Percentiles rank a stretch among this genome's conserved stretches.
These are phyloP conservation scores for Delia radicum DNA, from an alignment of 1,140 invertebrate species.

Conservation along the genomic window DNA sequence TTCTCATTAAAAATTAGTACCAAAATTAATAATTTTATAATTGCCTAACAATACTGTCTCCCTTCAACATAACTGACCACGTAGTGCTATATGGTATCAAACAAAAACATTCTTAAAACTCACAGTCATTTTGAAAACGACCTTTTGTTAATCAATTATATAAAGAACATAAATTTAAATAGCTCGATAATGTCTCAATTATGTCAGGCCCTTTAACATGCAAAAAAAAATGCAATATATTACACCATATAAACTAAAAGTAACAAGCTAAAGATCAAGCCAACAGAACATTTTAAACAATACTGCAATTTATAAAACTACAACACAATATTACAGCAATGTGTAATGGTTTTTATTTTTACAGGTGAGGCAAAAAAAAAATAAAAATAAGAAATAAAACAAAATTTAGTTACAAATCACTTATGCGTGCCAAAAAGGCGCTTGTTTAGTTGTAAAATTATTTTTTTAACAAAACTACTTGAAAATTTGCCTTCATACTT, in stretches of 20 bases:
- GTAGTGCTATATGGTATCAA: too few species aligned
- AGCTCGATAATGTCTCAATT: conserved; percentile 22
- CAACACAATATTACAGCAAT: not conserved
- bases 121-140: too few species aligned
- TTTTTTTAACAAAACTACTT: not conserved
- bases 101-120: too few species aligned
- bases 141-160: conserved; percentile 11
- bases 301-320: conserved; percentile 8
- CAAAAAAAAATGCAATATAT: too few species aligned
- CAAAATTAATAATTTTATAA: too few species aligned
- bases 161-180: conserved; percentile 20
- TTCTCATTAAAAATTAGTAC: too few species aligned
- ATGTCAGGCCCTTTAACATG: conserved; percentile 16
- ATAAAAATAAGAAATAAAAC: conserved; percentile 3
- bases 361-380: not conserved
- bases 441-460: not conserved
- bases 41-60: too few species aligned
- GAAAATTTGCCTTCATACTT: not conserved
- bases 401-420: conserved; percentile 23
- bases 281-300: not conserved
- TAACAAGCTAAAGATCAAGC: not conserved
- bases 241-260: not conserved
- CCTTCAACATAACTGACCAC: too few species aligned
- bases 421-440: conserved; percentile 23
- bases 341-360: not conserved